These are phyloP conservation scores for Phrixothrix hirtus DNA, from an alignment of 2,888 invertebrate species.

Conservation along the genomic window DNA sequence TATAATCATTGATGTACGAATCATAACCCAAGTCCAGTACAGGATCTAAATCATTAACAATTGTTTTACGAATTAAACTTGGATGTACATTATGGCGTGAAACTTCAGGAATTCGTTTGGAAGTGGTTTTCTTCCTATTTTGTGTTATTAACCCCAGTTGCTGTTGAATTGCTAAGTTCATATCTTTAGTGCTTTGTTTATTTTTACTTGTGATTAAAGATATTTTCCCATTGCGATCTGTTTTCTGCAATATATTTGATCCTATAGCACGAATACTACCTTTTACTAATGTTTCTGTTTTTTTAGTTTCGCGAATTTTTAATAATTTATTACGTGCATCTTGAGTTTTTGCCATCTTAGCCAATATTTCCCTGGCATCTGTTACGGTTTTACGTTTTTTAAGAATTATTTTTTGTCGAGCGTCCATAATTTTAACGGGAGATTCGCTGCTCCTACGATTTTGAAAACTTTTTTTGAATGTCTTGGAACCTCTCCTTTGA, in stretches of 20 bases:
- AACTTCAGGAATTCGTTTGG: constrained; percentile 30
- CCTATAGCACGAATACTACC: constrained; percentile 53
- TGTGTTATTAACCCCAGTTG: constrained; percentile 48
- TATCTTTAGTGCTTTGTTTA: constrained; percentile 42
- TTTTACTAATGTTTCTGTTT: constrained; percentile 43
- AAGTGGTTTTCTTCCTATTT: constrained; percentile 27
- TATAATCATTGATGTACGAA: not conserved
- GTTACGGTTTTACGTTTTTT: constrained; percentile 75
- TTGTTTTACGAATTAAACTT: constrained; percentile 44
- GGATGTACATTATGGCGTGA: constrained; percentile 17
- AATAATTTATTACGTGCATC: constrained; percentile 76
- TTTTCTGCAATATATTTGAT: constrained; percentile 57
- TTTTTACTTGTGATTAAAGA: constrained; percentile 58
- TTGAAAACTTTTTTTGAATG: constrained; percentile 9
- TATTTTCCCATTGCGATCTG: constrained; percentile 61
- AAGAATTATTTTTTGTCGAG: constrained; percentile 76
- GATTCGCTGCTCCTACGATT: too few species aligned
- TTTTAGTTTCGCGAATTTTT: constrained; percentile 63
- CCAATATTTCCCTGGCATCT: constrained; percentile 80
- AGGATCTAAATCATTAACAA: constrained; percentile 43
- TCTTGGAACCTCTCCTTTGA: constrained; percentile 19
- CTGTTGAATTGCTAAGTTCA: constrained; percentile 52
- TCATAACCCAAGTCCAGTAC: constrained; percentile 6
- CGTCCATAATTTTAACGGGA: constrained; percentile 65
- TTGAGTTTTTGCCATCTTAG: constrained; percentile 72